Evolutionary conservation across 2,113 vertebrate species (phyloP).

Genomic region (Passer montanus): DNA sequence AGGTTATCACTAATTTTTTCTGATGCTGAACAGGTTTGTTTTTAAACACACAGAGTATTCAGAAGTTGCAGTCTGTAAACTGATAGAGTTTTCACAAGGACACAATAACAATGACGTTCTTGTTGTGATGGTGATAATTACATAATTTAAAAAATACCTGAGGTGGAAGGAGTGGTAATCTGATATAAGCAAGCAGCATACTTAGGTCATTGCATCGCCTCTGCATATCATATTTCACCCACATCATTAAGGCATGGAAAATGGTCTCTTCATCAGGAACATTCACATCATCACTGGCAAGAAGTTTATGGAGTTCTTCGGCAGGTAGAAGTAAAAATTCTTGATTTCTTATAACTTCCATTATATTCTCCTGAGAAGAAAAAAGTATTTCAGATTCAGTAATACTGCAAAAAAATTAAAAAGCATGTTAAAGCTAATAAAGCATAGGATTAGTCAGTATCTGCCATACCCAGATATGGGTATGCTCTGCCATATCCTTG

Average conservation of each 20-base stretch:
- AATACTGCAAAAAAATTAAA: conserved; percentile 17
- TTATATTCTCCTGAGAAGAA: conserved; percentile 79
- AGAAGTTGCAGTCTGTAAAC: background rate
- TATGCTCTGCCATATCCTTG: background rate
- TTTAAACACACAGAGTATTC: background rate
- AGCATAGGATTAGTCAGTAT: conserved; percentile 10
- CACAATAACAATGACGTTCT: accelerated
- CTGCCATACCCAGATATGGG: background rate
- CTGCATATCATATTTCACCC: conserved; percentile 80
- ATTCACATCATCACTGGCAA: conserved; percentile 83
- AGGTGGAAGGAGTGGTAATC: conserved; percentile 80
- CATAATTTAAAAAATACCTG: conserved; percentile 68
- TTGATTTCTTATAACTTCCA: conserved; percentile 84
- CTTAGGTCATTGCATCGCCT: conserved; percentile 77
- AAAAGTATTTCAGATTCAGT: conserved; percentile 38
- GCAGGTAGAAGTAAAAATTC: conserved; percentile 82
- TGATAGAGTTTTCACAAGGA: background rate
- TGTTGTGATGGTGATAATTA: background rate
- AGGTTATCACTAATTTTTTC: background rate
- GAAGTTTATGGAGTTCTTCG: conserved; percentile 80
- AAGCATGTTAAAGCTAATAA: background rate
- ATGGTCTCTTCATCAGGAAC: conserved; percentile 84
- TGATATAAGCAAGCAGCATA: conserved; percentile 80
- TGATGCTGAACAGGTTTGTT: background rate
- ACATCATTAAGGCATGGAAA: conserved; percentile 84